Evolutionary conservation across 2,888 invertebrate genomes (phyloP).

Genomic region (Petrophora chlorosata): DNA sequence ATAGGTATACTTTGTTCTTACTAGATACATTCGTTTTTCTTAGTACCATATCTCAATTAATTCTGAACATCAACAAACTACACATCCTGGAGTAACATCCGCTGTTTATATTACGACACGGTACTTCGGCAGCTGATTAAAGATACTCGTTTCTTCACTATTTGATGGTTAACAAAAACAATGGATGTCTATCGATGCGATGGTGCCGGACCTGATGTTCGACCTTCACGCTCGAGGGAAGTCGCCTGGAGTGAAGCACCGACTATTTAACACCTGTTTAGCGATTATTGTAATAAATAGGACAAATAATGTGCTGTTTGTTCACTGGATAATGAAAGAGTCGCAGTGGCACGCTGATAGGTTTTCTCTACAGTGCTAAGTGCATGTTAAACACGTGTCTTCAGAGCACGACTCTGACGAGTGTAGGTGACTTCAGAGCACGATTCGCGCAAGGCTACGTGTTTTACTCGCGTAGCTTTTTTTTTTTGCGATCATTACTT

Average conservation of each 20-base stretch:
- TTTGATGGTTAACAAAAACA: slow-evolving; percentile 40
- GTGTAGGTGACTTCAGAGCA: no score
- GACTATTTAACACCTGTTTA: slow-evolving; percentile 10
- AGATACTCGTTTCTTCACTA: slow-evolving; percentile 18
- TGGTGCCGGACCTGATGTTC: slow-evolving; percentile 1
- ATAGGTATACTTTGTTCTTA: no score
- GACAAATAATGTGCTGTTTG: slow-evolving; percentile 8
- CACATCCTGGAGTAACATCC: no score
- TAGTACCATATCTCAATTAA: background rate
- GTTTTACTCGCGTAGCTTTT: no score
- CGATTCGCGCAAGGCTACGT: background rate
- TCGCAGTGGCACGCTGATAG: background rate
- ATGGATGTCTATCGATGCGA: slow-evolving; percentile 11
- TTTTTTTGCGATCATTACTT: no score
- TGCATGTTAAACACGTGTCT: background rate
- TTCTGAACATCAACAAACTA: no score
- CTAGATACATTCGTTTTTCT: no score
- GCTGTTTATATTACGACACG: background rate
- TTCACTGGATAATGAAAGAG: background rate
- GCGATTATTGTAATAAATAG: slow-evolving; percentile 8
- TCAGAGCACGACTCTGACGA: no score
- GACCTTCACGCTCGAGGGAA: slow-evolving; percentile 6
- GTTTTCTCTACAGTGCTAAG: background rate
- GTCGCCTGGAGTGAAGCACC: background rate
- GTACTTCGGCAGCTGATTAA: background rate